Evolutionary conservation across 1,140 invertebrate species (phyloP), one percentile per base, ranked within the genome.

Genomic region (Proctacanthus coquilletti): DNA sequence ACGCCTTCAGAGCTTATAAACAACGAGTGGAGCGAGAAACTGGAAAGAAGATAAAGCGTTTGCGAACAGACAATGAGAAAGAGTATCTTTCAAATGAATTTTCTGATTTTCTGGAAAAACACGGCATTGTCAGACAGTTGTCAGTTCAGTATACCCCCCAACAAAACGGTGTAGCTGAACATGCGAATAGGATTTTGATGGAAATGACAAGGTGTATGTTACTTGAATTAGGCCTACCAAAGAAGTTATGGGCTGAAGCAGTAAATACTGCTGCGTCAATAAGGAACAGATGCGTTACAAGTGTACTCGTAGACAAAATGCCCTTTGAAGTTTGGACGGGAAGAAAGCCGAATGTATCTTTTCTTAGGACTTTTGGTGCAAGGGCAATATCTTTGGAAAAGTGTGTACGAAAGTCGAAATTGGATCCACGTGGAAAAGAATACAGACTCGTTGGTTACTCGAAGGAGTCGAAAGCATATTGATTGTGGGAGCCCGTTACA

Each of bases 221-320:
- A 13, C 5, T 23, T 5, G 35, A 37, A 10, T 21, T 23, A 5
- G 21, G 21, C 27, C 27, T 37, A 37, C 35, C 35, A 11, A n/a
- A 37, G 10, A 19, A 11, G 5, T 37, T 37, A 37, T 37, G 35
- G 35, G 19, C 35, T 23, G 35, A 37, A 37, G 35, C 35, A 6
- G n/a, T 37, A 10, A 37, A 21, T 10, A 37, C 35, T 13, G 19
- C 35, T 4, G 18, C 8, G 8, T 37, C 21, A 13, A 10, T 37
- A n/a, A 6, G 35, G 10, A 37, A 37, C 17, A 21, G 35, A 23
- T 37, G 6, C 5, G 20, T 23, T 21, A 37, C 35, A 21, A 37
- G 14, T 31, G 14, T 13, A 6, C 15, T 31, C 5, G 5, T 5
- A 6, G 14, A 13, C 5, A 31, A 31, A 31, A 31, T 15, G 11